These are phyloP conservation scores for Melanotaenia duboulayi DNA, from an alignment of 2,113 vertebrate genomes.

Conservation along the genomic window DNA sequence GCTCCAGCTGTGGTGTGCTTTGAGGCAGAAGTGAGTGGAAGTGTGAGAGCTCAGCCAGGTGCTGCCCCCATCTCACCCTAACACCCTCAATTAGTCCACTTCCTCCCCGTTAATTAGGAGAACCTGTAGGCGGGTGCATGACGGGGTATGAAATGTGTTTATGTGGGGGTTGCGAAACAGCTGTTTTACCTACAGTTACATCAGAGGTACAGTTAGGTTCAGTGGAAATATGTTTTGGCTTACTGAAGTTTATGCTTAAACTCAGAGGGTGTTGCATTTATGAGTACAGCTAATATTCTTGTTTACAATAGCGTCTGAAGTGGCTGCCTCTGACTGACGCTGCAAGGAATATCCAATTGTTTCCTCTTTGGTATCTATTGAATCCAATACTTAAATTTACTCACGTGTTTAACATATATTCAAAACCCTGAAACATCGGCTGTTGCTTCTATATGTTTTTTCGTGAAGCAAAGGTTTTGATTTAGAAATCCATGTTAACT, in stretches of 20 bases:
- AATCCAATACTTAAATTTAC: background rate
- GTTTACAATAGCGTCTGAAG: background rate
- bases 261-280: background rate
- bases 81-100: slow-evolving; percentile 69
- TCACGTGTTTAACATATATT: background rate
- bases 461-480: too few relatives aligned
- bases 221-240: background rate
- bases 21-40: slow-evolving; percentile 70
- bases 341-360: background rate
- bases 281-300: background rate
- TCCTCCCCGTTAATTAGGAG: slow-evolving; percentile 78
- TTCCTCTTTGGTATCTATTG: background rate
- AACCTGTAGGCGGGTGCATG: slow-evolving; percentile 10
- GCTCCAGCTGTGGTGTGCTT: slow-evolving; percentile 71
- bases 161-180: slow-evolving; percentile 36
- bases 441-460: background rate
- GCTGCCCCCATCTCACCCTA: slow-evolving; percentile 62
- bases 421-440: background rate
- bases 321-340: background rate
- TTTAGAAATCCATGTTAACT: too few relatives aligned
- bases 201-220: background rate
- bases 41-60: slow-evolving; percentile 72
- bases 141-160: background rate
- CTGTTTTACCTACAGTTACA: slow-evolving; percentile 30
- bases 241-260: background rate